phyloP scores from a whole-genome alignment of 2,797 vertebrate species.

The Sebastes hubbsi region DNA sequence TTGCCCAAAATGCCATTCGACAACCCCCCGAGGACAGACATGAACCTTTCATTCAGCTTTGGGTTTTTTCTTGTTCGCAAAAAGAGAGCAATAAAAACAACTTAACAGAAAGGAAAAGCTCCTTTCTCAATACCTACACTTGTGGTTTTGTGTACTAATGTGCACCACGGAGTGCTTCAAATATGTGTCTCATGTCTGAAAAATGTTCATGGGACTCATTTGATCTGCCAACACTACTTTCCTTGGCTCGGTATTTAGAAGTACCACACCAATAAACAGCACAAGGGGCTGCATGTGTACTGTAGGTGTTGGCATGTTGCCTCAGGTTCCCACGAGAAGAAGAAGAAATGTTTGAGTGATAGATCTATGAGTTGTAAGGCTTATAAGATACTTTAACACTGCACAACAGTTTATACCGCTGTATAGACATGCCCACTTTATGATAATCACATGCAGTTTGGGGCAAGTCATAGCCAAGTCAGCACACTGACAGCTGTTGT shows the following conservation, averaged over 20 bases:
- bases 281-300: background rate
- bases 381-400: background rate
- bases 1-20: constrained; percentile 16
- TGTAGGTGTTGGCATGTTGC: background rate
- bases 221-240: background rate
- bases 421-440: too few relatives aligned
- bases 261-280: background rate
- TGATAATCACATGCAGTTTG: fast-evolving
- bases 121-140: background rate
- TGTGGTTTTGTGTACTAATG: background rate
- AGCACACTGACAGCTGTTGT: too few relatives aligned
- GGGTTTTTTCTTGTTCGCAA: constrained; percentile 1
- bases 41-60: constrained; percentile 3
- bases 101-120: background rate
- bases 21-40: constrained; percentile 10
- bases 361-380: background rate
- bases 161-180: background rate
- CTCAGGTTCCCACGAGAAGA: background rate
- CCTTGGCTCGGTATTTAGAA: background rate
- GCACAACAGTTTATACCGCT: background rate
- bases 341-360: background rate
- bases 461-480: too few relatives aligned
- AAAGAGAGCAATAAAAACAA: background rate
- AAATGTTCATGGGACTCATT: background rate
- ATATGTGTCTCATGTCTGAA: background rate